Evolutionary conservation across 2,888 invertebrate genomes (phyloP), one percentile per base, ranked within the genome.

Genomic region (Drosophila quinaria): DNA sequence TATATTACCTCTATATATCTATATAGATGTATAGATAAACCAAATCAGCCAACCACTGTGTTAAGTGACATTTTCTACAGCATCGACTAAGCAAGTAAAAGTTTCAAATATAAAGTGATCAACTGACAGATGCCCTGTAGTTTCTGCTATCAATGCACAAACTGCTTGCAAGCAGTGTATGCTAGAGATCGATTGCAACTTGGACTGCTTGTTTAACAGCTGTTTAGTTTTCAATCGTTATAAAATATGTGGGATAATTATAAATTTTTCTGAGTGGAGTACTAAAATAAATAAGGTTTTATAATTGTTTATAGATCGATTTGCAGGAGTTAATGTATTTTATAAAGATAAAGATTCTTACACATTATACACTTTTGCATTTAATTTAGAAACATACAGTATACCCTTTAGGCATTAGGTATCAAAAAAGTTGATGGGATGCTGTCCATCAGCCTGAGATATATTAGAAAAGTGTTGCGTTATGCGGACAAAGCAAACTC

Each of bases 371-470:
- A 22, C 22, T 22, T 22, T 5, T 6, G 25, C 22, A 22, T 22
- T 22, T 22, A 1, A 4, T 22, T 22, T 22, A 4, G 25, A 25
- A 41, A 6, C 5, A n/a, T 0, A 29, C 1, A 29, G 37, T 37
- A 64, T 52, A 61, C n/a, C 47, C 17, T 35, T 19, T 25, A 5
- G 3, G 0, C 19, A 41, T 10, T 22, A 9, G 33, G 55, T 46
- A 54, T 33, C 15, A 42, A 17, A 47, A 44, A 70, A 64, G 29
- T 46, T 80, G 68, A 74, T 55, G 69, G 74, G 56, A 70, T 59
- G 63, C 72, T 83, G 87, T 73, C 87, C 78, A 78, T 78, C 82
- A 81, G 69, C 22, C 31, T 17, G 19, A 25, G 37, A 35, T 29
- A 44, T 49, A 68, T 78, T 74, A 68, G 65, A 56, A 78, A 74